Base-by-base conservation (phyloP, 2,113 vertebrate genomes). In the Gymnogyps californianus region DNA sequence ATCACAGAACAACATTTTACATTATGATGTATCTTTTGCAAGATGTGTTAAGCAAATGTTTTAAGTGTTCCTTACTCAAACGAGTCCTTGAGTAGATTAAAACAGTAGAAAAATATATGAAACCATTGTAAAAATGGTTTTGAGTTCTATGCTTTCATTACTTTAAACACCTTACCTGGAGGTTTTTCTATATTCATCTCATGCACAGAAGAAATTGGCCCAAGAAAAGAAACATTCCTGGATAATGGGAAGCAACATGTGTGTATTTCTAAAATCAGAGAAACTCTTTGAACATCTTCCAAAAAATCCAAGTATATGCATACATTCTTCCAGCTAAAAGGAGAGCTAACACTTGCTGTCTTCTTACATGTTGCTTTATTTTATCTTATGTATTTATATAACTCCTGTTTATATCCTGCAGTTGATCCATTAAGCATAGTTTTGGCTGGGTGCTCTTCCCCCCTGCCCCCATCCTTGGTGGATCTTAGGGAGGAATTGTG, bases 181-280 rank as follows among this genome's bases (percentile, higher is more conserved):
- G 83, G 71, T 83, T 96, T 92, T 94, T 79, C 85, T 85, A 40
- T 92, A 69, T 74, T 96, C 75, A 65, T 92, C 83, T 94, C 83
- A 93, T 80, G 67, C 66, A 89, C 57, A 74, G 83, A 84, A 94
- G 82, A 97, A 82, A 78, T 96, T 98, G 97, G 97, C 97, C 59
- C 54, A 90, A 97, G 97, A 97, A 98, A 93, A 97, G 86, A 97
- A 96, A 76, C 96, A 97, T 98, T 97, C 96, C 96, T 96, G 77
- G 74, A 49, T 97, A 97, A 97, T 96, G 83, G 93, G 94, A 96
- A 96, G 93, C 95, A 97, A 96, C 66, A 75, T 90, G 84, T 96
- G 81, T 80, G 66, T 83, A 65, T 96, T 93, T 89, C 93, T 97
- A 47, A 94, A 93, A 96, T 69, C 91, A 91, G 82, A 92, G 85